Evolutionary conservation across 2,113 vertebrate species (phyloP).

Genomic region (Proterorhinus semilunaris): DNA sequence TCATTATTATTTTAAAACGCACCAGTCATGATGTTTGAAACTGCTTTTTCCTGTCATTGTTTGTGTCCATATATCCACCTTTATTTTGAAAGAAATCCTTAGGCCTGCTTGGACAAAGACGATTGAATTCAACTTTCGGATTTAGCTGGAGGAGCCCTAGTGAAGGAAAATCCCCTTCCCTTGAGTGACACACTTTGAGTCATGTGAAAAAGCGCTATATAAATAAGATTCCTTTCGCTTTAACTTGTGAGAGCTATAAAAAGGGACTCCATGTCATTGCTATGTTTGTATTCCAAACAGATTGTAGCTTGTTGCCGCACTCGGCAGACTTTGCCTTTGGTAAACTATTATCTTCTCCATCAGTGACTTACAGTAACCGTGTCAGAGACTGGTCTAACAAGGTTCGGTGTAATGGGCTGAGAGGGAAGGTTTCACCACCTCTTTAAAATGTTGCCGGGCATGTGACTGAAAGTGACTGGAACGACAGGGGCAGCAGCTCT

Average conservation of each 20-base stretch:
- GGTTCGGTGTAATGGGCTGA: not conserved
- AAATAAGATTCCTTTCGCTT: no score
- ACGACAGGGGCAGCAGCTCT: not conserved
- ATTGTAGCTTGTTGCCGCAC: no score
- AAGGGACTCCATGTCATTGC: no score
- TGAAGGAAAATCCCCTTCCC: no score
- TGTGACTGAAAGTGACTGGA: not conserved
- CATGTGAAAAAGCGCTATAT: no score
- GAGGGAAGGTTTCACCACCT: not conserved
- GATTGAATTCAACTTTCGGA: no score
- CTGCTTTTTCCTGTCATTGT: not conserved
- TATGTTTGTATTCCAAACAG: no score
- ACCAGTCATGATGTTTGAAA: not conserved
- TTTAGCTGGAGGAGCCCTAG: no score
- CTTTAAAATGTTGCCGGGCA: no score
- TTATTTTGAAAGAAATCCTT: not conserved
- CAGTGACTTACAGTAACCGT: not conserved
- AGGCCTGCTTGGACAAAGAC: no score
- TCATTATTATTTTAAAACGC: not conserved
- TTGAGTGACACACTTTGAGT: no score
- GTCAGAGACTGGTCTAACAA: not conserved
- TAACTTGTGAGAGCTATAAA: no score
- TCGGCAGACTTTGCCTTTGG: not conserved
- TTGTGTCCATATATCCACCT: not conserved
- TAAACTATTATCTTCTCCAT: not conserved